Percentiles rank a stretch among this genome's conserved stretches.
Conservation (phyloP, 2,113 vertebrate genomes). For the Perognathus longimembris region DNA sequence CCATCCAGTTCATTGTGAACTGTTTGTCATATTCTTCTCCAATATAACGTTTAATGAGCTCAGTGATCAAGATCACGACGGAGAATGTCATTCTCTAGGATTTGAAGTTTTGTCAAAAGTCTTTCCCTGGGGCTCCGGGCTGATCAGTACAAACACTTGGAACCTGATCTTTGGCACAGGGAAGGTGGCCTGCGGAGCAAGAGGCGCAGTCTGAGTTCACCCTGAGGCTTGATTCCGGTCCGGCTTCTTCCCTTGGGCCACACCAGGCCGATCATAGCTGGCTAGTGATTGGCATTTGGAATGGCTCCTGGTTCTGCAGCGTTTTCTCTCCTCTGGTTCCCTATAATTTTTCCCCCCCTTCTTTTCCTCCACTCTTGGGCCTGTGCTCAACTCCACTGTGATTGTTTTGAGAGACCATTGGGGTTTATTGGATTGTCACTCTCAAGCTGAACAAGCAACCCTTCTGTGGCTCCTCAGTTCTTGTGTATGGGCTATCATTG, state of each 20-base stretch:
- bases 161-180: neutral
- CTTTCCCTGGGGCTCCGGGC: neutral
- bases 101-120: constrained; percentile 37
- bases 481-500: neutral
- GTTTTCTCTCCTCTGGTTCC: neutral
- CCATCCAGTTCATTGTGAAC: constrained; percentile 3
- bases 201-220: neutral
- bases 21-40: constrained; percentile 61
- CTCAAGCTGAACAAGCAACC: neutral
- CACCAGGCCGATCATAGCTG: too few relatives aligned
- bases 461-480: constrained; percentile 21
- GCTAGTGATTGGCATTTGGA: too few relatives aligned
- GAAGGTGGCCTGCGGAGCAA: neutral
- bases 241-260: neutral
- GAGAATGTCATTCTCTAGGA: constrained; percentile 8
- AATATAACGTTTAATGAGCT: constrained; percentile 52
- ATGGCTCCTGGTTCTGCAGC: neutral
- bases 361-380: neutral
- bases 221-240: too few relatives aligned
- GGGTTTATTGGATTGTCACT: neutral
- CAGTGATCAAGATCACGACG: constrained; percentile 33
- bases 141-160: neutral
- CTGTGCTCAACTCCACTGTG: neutral
- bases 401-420: neutral
- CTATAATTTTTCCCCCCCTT: neutral